phyloP scores from a whole-genome alignment of 2,888 invertebrate genomes.

The Chymomyza amoena region DNA sequence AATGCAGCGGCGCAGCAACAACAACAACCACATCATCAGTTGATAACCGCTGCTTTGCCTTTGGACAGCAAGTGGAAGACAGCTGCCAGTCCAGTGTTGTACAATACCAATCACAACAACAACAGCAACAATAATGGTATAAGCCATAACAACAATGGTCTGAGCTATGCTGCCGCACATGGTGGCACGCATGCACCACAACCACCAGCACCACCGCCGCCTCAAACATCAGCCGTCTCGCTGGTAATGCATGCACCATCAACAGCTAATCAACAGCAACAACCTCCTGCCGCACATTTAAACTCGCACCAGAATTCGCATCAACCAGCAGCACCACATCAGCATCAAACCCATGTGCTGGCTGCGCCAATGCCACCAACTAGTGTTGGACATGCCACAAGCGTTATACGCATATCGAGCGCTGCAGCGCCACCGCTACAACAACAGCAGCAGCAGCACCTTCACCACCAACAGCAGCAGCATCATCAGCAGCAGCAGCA shows the following conservation, averaged over 20 bases:
- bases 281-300: constrained; percentile 67
- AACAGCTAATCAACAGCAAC: constrained; percentile 33
- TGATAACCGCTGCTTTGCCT: constrained; percentile 42
- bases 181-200: constrained; percentile 64
- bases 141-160: constrained; percentile 37
- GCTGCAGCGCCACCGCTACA: constrained; percentile 79
- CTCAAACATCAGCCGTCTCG: constrained; percentile 74
- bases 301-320: constrained; percentile 34
- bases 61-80: constrained; percentile 76
- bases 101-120: constrained; percentile 64
- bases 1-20: constrained; percentile 63
- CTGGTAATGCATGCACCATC: constrained; percentile 76
- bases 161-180: constrained; percentile 23
- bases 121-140: constrained; percentile 36
- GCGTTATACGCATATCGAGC: constrained; percentile 91
- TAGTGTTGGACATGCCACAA: constrained; percentile 83
- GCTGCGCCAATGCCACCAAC: constrained; percentile 50
- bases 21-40: constrained; percentile 22
- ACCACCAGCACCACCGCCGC: constrained; percentile 67
- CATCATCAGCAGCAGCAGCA: constrained; percentile 9
- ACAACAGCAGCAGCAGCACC: constrained; percentile 37
- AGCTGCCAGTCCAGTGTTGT: constrained; percentile 77
- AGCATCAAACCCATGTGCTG: constrained; percentile 38
- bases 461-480: constrained; percentile 22
- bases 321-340: constrained; percentile 54